Evolutionary conservation across 2,113 vertebrate genomes (phyloP), one percentile per base, ranked within the genome.

Genomic region (Poeciliopsis occidentalis): DNA sequence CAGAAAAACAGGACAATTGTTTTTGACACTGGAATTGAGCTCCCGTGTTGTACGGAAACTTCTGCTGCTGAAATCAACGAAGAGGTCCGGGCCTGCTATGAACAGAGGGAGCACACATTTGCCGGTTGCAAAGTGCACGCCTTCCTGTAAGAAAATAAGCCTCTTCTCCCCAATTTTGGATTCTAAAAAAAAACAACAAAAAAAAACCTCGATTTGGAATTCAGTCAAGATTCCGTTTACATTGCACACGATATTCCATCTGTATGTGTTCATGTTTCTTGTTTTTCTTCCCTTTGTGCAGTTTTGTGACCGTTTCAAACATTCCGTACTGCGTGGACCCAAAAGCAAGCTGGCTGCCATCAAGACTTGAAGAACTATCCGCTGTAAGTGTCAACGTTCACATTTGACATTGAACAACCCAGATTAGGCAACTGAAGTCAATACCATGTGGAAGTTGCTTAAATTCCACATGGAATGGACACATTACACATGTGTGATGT

Each of bases 331-430:
- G 54, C 7, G 54, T 57, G 54, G 24, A 57, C n/a, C 54, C 54
- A 57, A n/a, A 22, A 22, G 54, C 54, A 7, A n/a, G 24, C 22
- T 57, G 54, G 54, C 54, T 57, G 54, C 54, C 22, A 57, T 10
- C 3, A 0, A 57, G 24, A n/a, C 54, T 57, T 0, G 0, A 13
- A 5, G 13, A 0, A 13, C 41, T 76, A 3, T 0, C 44, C 22
- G 0, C 17, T 3, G 73, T 68, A 54, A 76, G 75, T 29, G n/a
- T 15, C 12, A 27, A 71, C 39, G 5, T 0, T 26, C 0, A 7
- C 4, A 39, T 71, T 44, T 13, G 60, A 24, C 39, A 15, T 15
- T 15, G 3, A 41, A 39, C 37, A 39, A 41, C 39, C 39, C 39
- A 41, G 13, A 12, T 13, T 3, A 0, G 0, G 3, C 39, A 13